Evolutionary conservation across 1,140 invertebrate species (phyloP).

Genomic region (Listronotus bonariensis): DNA sequence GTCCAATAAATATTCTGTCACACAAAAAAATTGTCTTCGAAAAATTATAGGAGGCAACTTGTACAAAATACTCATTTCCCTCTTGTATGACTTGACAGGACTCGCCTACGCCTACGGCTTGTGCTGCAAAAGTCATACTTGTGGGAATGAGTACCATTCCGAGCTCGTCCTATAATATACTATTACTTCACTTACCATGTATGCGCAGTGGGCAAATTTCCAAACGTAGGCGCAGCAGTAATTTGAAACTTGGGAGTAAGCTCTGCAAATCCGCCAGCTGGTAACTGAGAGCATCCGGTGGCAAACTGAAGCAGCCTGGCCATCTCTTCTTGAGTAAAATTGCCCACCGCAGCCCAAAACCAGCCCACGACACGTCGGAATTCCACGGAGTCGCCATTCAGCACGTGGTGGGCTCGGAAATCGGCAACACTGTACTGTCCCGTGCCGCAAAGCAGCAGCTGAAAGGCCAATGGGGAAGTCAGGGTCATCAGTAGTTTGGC

Average conservation of each 20-base stretch:
- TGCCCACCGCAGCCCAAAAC: conserved; percentile 93
- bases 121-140: no score
- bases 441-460: conserved; percentile 89
- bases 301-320: conserved; percentile 91
- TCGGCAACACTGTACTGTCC: conserved; percentile 91
- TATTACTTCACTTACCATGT: conserved; percentile 71
- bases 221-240: conserved; percentile 85
- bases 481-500: conserved; percentile 1
- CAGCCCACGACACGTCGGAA: conserved; percentile 86
- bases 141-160: no score
- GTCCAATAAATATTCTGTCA: no score
- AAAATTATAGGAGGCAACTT: no score
- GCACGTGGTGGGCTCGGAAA: conserved; percentile 84
- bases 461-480: conserved; percentile 53
- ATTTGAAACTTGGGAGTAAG: conserved; percentile 91
- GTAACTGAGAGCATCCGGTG: conserved; percentile 90
- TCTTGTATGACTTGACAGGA: no score
- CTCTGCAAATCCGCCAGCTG: conserved; percentile 86
- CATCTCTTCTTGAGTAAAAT: conserved; percentile 93
- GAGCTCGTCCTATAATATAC: no score
- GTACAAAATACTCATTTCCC: no score
- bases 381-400: conserved; percentile 81
- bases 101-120: no score
- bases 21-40: no score
- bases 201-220: conserved; percentile 89